These are phyloP conservation scores for Orchesella cincta DNA, from an alignment of 1,140 invertebrate genomes.

Conservation along the genomic window DNA sequence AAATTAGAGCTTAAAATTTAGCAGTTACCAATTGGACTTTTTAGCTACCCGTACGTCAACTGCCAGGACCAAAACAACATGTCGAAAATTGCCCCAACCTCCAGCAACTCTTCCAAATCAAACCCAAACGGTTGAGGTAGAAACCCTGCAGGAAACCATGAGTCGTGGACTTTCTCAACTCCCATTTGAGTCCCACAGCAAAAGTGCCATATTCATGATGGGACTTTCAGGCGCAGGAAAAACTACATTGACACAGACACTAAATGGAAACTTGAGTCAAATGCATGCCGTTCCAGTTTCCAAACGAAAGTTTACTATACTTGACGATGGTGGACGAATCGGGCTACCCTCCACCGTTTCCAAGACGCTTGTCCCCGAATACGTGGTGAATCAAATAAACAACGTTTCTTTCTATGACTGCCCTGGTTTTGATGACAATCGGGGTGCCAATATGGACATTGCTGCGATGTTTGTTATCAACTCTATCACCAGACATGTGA, in stretches of 20 bases:
- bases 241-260: background rate
- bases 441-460: background rate
- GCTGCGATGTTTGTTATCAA: background rate
- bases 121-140: too few relatives aligned
- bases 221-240: background rate
- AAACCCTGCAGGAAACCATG: too few relatives aligned
- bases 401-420: background rate
- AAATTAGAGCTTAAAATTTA: too few relatives aligned
- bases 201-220: background rate
- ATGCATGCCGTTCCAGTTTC: too few relatives aligned
- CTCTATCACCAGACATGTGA: background rate
- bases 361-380: background rate
- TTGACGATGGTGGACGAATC: background rate
- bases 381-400: background rate
- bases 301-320: too few relatives aligned
- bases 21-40: too few relatives aligned
- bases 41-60: too few relatives aligned
- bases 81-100: too few relatives aligned
- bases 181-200: too few relatives aligned
- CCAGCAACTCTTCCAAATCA: too few relatives aligned
- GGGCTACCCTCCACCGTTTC: background rate
- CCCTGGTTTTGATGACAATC: background rate
- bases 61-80: too few relatives aligned
- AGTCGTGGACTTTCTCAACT: too few relatives aligned
- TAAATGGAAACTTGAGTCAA: background rate